Base-by-base conservation (phyloP, 2,113 vertebrate genomes). In the Prionailurus viverrinus region DNA sequence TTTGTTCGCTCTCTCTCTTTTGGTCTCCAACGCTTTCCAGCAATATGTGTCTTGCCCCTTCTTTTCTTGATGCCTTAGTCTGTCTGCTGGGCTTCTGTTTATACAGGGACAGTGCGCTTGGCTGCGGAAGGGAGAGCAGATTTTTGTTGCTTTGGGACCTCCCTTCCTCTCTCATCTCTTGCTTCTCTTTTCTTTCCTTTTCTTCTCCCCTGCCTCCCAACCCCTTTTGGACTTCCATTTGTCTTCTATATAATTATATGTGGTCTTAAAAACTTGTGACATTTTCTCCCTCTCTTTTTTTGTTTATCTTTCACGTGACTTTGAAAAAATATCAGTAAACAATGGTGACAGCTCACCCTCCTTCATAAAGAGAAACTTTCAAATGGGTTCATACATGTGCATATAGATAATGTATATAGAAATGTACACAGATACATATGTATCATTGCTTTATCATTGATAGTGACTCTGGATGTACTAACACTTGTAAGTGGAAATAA, bases 51-150 rank as follows among this genome's bases (percentile, higher is more conserved):
- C 76, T 39, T n/a, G 18, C 41, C 18, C 19, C 29, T 73, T 80
- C 78, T 93, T 58, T 74, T 63, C 58, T 86, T 66, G 55, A 73
- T 21, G 41, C 48, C 55, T 84, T 91, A 15, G 31, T 39, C 3
- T 82, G 61, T 78, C 27, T 74, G 16, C 25, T 39, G 66, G 81
- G 36, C 80, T 95, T 96, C 71, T 86, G 68, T 96, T 97, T 95
- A 21, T 41, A 41, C 53, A 39, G 68, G n/a, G 66, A 61, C 41
- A 23, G 25, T 10, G n/a, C 14, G 16, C 84, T 88, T 73, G 74
- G 14, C 23, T 85, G 53, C 18, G 33, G 29, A 73, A 15, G 27
- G 7, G 41, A 89, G 45, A 78, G n/a, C 0, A 51, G 7, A 39
- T 53, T 92, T 94, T n/a, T 80, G 19, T 14, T 71, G 82, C 36